These are phyloP conservation scores for Porites evermanni DNA, from an alignment of 92 coral and sea anemone species.

Conservation along the genomic window DNA sequence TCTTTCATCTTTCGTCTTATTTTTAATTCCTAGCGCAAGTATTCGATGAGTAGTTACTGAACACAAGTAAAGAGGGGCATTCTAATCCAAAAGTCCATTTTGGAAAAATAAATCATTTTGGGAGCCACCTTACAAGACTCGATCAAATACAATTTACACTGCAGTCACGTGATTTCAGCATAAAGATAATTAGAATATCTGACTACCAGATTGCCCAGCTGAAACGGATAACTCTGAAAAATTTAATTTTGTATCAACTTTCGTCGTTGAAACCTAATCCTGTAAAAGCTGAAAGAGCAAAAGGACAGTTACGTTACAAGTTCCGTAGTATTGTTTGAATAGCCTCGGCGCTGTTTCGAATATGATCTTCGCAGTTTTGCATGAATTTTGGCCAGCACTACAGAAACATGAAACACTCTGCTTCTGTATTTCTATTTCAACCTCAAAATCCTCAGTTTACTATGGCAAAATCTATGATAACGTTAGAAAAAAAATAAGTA, in stretches of 20 bases:
- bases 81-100: too few species aligned
- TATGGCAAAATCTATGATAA: too few species aligned
- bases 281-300: conserved; percentile 12
- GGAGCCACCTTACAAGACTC: too few species aligned
- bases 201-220: conserved; percentile 67
- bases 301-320: conserved; percentile 11
- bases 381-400: background rate
- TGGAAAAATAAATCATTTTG: too few species aligned
- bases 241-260: conserved; percentile 10
- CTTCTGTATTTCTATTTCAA: too few species aligned
- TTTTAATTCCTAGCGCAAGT: too few species aligned
- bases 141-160: background rate
- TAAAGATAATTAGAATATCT: conserved; percentile 44
- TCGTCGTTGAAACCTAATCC: conserved; percentile 32
- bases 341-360: background rate
- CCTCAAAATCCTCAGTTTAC: too few species aligned
- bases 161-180: conserved; percentile 33
- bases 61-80: too few species aligned
- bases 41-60: too few species aligned
- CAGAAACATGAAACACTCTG: background rate
- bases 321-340: conserved; percentile 1
- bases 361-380: conserved; percentile 16
- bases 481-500: too few species aligned
- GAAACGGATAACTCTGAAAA: conserved; percentile 37
- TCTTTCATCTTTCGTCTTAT: too few species aligned